These are phyloP conservation scores for Chaunax sp. DNA, from an alignment of 2,797 vertebrate genomes.

Conservation along the genomic window DNA sequence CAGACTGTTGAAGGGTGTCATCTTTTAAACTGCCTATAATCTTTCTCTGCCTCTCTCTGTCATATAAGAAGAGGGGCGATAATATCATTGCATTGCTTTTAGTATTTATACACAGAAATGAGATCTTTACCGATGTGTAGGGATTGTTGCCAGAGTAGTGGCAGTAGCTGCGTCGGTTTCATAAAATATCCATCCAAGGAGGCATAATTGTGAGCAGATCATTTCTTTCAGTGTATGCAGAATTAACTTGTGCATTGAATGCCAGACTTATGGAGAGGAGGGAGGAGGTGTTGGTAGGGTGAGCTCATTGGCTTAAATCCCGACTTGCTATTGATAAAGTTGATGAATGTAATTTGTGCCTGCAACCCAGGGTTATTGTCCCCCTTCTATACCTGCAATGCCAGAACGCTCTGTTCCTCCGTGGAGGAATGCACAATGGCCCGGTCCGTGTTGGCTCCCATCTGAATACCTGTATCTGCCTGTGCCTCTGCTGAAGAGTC, in stretches of 20 bases:
- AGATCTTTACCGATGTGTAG: constrained; percentile 71
- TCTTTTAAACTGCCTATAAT: constrained; percentile 74
- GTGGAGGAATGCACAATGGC: constrained; percentile 73
- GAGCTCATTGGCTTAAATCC: constrained; percentile 80
- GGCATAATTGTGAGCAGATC: constrained; percentile 72
- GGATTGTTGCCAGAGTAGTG: constrained; percentile 65
- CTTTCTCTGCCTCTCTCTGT: constrained; percentile 50
- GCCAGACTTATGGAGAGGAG: constrained; percentile 68
- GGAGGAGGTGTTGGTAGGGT: constrained; percentile 60
- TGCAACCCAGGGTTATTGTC: constrained; percentile 77
- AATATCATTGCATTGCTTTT: constrained; percentile 54
- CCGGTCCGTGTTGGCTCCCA: constrained; percentile 70
- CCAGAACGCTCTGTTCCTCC: constrained; percentile 76
- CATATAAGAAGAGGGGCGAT: constrained; percentile 71
- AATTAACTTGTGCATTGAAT: constrained; percentile 76
- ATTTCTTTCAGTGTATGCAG: constrained; percentile 61
- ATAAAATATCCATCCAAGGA: constrained; percentile 70
- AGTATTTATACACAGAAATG: constrained; percentile 64
- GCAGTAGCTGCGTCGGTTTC: constrained; percentile 62
- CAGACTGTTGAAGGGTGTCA: constrained; percentile 74
- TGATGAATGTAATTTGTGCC: constrained; percentile 83
- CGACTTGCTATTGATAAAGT: constrained; percentile 80
- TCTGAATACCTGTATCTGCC: constrained; percentile 81
- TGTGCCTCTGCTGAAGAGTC: constrained; percentile 74
- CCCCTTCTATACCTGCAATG: constrained; percentile 76